Conservation (phyloP, 2,888 invertebrate species). For the Anorthoa munda region DNA sequence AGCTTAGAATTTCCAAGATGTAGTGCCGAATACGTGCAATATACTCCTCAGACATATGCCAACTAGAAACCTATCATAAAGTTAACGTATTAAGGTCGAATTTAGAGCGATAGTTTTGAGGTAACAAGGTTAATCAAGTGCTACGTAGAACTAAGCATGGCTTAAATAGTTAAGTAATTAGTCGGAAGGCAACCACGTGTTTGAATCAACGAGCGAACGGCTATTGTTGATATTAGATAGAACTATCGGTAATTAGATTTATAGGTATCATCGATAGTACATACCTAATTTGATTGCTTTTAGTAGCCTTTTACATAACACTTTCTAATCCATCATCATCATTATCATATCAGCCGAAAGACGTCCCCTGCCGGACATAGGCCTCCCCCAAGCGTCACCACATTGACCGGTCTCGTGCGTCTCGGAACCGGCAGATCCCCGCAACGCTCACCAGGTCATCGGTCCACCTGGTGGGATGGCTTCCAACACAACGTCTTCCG, state of each 20-base stretch:
- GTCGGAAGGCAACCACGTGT: constrained; percentile 35
- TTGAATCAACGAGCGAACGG: constrained; percentile 18
- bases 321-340: not conserved
- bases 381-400: no score
- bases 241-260: constrained; percentile 1
- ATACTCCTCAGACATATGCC: constrained; percentile 8
- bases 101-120: constrained; percentile 20
- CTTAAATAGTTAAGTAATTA: constrained; percentile 59
- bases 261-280: not conserved
- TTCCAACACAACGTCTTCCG: no score
- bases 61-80: constrained; percentile 36
- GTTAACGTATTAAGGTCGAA: constrained; percentile 6
- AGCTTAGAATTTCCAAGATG: constrained; percentile 62
- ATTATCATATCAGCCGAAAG: no score
- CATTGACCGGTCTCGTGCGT: no score
- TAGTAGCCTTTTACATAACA: not conserved
- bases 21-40: constrained; percentile 43
- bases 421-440: no score
- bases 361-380: no score
- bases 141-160: constrained; percentile 41
- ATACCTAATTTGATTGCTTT: not conserved
- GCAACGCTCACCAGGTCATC: no score
- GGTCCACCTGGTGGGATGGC: no score
- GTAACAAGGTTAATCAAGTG: constrained; percentile 47
- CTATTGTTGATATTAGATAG: constrained; percentile 14